A percentile compares a stretch with the other conserved stretches of the same genome.
These are phyloP conservation scores for Raphicerus campestris DNA, from an alignment of 2,113 vertebrate genomes.

Conservation along the genomic window DNA sequence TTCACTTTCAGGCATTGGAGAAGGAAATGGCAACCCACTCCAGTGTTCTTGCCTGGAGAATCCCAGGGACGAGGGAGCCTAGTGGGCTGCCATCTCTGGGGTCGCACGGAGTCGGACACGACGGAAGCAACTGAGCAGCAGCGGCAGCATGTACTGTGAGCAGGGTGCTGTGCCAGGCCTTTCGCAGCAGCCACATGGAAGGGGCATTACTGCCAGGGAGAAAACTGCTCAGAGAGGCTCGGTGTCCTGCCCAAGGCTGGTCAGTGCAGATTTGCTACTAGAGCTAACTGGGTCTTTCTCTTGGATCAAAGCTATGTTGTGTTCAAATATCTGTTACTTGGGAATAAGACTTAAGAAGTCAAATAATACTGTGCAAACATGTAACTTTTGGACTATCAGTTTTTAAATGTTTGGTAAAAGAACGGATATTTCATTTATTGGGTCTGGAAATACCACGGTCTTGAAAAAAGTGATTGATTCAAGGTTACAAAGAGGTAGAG, in stretches of 20 bases:
- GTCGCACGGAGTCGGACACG: too few species aligned
- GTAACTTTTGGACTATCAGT: neutral
- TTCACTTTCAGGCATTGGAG: too few species aligned
- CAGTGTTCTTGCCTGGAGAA: too few species aligned
- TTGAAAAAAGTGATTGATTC: neutral
- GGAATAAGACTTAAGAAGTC: conserved; percentile 1
- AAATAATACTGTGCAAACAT: neutral
- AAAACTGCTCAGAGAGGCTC: neutral
- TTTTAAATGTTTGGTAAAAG: neutral
- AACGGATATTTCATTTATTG: neutral
- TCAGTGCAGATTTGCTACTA: neutral
- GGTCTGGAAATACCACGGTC: neutral
- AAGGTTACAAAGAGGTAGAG: neutral
- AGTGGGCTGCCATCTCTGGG: too few species aligned
- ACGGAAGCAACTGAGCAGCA: too few species aligned
- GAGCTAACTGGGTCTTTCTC: neutral
- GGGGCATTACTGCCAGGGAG: neutral
- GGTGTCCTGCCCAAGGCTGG: neutral
- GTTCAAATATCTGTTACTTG: neutral
- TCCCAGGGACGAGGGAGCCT: too few species aligned
- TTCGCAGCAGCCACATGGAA: neutral
- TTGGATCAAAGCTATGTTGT: neutral
- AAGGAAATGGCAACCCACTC: too few species aligned
- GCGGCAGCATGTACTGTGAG: neutral
- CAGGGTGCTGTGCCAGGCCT: neutral